These are phyloP conservation scores for Ceratina japonica DNA, from an alignment of 1,140 invertebrate species.

Conservation along the genomic window DNA sequence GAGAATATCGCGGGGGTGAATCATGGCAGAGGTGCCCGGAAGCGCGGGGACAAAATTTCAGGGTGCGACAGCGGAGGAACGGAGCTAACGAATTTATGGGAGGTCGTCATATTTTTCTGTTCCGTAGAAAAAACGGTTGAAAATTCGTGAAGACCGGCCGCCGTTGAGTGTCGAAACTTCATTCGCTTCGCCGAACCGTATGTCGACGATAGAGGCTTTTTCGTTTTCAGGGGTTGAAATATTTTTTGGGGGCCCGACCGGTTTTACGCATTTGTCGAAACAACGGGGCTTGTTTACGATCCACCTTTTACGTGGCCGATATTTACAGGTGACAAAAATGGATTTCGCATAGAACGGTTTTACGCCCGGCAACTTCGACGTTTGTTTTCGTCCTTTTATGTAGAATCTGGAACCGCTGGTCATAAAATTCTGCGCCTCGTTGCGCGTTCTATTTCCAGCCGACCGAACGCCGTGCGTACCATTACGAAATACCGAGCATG, in stretches of 20 bases:
- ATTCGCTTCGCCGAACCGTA: neutral
- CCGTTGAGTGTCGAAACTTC: neutral
- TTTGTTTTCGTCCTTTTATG: constrained; percentile 1
- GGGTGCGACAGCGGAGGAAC: neutral
- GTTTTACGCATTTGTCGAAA: neutral
- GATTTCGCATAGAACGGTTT: constrained; percentile 4
- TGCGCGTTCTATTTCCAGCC: neutral
- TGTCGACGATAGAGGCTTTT: too few species aligned
- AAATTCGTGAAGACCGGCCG: neutral
- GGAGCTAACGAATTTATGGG: neutral
- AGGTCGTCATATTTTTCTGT: neutral
- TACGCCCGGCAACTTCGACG: neutral
- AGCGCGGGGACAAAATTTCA: neutral
- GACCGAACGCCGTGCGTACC: neutral
- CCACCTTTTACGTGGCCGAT: neutral
- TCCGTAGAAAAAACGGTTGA: neutral
- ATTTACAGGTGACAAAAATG: constrained; percentile 16
- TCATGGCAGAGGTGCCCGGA: neutral
- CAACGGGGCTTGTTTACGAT: constrained; percentile 10
- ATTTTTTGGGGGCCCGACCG: too few species aligned
- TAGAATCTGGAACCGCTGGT: neutral
- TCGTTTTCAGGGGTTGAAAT: too few species aligned
- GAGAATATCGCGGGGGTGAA: constrained; percentile 18
- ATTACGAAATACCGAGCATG: neutral
- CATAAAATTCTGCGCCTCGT: constrained; percentile 9